Evolutionary conservation across 2,113 vertebrate species (phyloP).

Genomic region (Petromus typicus): DNA sequence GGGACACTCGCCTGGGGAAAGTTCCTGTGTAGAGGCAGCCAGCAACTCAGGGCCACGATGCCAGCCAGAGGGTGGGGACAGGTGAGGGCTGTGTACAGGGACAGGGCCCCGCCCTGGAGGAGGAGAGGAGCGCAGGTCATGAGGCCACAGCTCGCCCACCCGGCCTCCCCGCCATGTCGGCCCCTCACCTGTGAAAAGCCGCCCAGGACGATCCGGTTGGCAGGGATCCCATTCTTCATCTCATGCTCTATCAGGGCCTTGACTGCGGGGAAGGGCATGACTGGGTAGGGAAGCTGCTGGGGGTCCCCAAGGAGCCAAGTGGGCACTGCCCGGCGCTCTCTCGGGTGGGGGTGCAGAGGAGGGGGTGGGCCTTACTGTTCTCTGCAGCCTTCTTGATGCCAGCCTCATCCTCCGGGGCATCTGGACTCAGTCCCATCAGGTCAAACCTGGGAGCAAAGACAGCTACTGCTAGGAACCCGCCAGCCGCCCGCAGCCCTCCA

Average conservation of each 20-base stretch:
- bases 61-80: slow-evolving; percentile 96
- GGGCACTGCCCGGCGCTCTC: not conserved
- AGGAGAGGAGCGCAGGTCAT: not conserved
- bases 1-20: slow-evolving; percentile 93
- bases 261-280: slow-evolving; percentile 85
- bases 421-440: slow-evolving; percentile 95
- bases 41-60: slow-evolving; percentile 97
- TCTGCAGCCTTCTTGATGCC: slow-evolving; percentile 99
- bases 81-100: slow-evolving; percentile 97
- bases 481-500: not conserved
- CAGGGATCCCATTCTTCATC: slow-evolving; percentile 96
- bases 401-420: slow-evolving; percentile 95
- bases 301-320: not conserved
- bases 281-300: not conserved
- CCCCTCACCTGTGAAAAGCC: slow-evolving; percentile 97
- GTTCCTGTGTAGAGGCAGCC: slow-evolving; percentile 96
- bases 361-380: slow-evolving; percentile 89
- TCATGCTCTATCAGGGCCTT: slow-evolving; percentile 98
- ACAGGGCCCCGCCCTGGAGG: slow-evolving; percentile 95
- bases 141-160: not conserved
- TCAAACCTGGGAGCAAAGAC: slow-evolving; percentile 92
- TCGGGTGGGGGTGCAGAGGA: not conserved
- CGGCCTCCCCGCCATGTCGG: not conserved
- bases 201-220: slow-evolving; percentile 95
- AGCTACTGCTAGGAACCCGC: not conserved